Percentiles rank a stretch among this genome's conserved stretches.
Evolutionary conservation across 2,113 vertebrate species (phyloP).

Genomic region (Reinhardtius hippoglossoides): DNA sequence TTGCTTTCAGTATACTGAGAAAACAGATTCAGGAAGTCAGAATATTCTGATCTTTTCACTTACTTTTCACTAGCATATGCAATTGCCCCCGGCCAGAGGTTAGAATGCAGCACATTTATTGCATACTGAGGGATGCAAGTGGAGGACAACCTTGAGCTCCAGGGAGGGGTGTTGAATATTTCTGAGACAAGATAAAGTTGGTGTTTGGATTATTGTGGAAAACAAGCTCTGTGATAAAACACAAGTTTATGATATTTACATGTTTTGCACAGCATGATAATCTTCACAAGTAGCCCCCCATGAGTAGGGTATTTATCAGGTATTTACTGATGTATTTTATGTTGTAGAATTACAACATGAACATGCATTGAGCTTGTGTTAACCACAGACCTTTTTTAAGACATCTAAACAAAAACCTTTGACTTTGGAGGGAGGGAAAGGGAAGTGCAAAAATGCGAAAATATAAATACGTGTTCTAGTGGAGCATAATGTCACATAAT

Average conservation of each 20-base stretch:
- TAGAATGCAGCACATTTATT: constrained; percentile 88
- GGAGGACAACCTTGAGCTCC: constrained; percentile 87
- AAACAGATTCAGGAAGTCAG: neutral
- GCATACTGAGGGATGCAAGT: constrained; percentile 86
- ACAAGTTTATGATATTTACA: neutral
- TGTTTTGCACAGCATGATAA: neutral
- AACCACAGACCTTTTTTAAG: too few species aligned
- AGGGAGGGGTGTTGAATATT: constrained; percentile 85
- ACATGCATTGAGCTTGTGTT: too few species aligned
- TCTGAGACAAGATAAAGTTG: constrained; percentile 74
- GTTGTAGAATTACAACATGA: too few species aligned
- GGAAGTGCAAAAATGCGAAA: too few species aligned
- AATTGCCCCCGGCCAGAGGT: constrained; percentile 93
- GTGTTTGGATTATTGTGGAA: neutral
- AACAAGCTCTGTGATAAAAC: too few species aligned
- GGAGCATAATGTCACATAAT: too few species aligned
- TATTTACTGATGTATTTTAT: too few species aligned
- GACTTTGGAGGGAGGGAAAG: too few species aligned
- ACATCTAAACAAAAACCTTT: too few species aligned
- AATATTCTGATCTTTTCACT: constrained; percentile 35
- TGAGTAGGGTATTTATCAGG: too few species aligned
- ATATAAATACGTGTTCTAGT: too few species aligned
- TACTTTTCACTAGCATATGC: constrained; percentile 89
- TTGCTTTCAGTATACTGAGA: neutral
- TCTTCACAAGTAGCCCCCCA: too few species aligned